Evolutionary conservation across 92 coral and sea anemone species (phyloP).

Genomic region (Epizoanthus illoricatus): DNA sequence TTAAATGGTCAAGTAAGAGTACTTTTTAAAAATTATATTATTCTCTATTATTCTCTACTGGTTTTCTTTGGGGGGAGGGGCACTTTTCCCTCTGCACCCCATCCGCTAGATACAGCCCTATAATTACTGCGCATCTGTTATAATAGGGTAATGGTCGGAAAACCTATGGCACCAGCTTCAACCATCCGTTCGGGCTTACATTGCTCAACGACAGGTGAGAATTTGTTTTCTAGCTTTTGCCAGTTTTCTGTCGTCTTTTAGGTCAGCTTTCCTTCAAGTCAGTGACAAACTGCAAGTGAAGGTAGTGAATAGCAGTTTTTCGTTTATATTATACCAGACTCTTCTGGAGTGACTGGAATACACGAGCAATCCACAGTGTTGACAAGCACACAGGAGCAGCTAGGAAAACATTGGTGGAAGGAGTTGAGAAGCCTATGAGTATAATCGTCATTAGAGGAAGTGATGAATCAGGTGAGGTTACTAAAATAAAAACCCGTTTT

Average conservation of each 20-base stretch:
- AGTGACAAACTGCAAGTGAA: no score
- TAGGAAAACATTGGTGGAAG: conserved; percentile 45
- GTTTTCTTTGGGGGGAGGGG: neutral
- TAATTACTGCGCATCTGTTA: neutral
- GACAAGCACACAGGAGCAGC: conserved; percentile 67
- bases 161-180: conserved; percentile 24
- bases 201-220: conserved; percentile 74
- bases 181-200: conserved; percentile 75
- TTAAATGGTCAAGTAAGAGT: no score
- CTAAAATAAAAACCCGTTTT: no score
- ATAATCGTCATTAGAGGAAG: conserved; percentile 52
- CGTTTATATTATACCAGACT: conserved; percentile 39
- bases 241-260: neutral
- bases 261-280: no score
- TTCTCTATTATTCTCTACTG: neutral
- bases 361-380: conserved; percentile 60
- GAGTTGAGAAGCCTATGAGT: conserved; percentile 61
- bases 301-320: no score
- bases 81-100: no score
- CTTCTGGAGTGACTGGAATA: conserved; percentile 94
- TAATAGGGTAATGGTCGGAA: conserved; percentile 40
- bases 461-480: conserved; percentile 38
- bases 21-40: no score
- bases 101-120: no score
- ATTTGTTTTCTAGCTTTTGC: neutral